phyloP scores from a whole-genome alignment of 64 coral and sea anemone genomes.

The Pachyseris speciosa region DNA sequence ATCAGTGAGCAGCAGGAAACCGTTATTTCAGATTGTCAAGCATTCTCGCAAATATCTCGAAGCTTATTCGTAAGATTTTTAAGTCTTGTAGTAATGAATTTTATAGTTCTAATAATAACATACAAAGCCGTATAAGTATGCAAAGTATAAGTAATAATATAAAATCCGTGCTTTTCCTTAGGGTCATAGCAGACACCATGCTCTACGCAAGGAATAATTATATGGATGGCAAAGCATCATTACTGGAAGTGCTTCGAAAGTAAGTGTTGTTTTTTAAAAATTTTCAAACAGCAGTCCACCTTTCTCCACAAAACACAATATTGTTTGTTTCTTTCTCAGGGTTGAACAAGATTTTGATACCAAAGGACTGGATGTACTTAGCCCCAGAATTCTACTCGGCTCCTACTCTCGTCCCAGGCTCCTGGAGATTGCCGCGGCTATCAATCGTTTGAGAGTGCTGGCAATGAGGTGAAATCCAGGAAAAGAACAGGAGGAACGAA shows the following conservation, averaged over 20 bases:
- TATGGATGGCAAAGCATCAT: slow-evolving; percentile 62
- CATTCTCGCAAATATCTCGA: no score
- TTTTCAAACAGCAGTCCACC: neutral
- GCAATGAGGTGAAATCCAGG: slow-evolving; percentile 45
- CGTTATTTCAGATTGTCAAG: no score
- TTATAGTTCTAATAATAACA: no score
- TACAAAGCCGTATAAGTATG: no score
- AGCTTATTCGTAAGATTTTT: no score
- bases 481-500: neutral
- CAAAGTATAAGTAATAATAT: neutral
- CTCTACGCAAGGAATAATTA: slow-evolving; percentile 75
- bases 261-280: neutral
- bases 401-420: slow-evolving; percentile 70
- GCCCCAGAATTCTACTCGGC: slow-evolving; percentile 55
- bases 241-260: slow-evolving; percentile 63
- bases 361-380: slow-evolving; percentile 77
- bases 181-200: slow-evolving; percentile 71
- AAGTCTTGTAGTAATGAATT: no score
- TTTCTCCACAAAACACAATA: neutral
- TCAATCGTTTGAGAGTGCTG: slow-evolving; percentile 68
- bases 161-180: neutral
- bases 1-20: no score
- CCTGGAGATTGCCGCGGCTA: slow-evolving; percentile 74
- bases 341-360: slow-evolving; percentile 69
- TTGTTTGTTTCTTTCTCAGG: slow-evolving; percentile 17